A percentile compares a stretch with the other conserved stretches of the same genome.
Conservation (phyloP, 2,113 vertebrate genomes). For the Podarcis muralis region DNA sequence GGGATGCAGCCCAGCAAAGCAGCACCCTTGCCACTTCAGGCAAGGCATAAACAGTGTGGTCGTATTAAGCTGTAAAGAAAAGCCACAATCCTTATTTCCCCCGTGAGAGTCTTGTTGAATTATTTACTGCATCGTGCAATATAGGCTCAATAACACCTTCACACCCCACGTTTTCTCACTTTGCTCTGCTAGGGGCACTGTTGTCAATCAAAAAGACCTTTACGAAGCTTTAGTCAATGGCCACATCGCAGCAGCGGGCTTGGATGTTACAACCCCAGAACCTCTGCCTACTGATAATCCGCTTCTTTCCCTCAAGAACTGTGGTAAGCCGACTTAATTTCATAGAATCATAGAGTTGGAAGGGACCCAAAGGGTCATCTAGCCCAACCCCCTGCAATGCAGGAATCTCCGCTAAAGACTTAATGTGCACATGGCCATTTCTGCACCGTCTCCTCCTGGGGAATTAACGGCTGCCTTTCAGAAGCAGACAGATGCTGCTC, state of each 20-base stretch:
- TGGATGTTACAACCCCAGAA: constrained; percentile 94
- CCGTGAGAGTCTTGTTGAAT: background rate
- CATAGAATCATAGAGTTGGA: no score
- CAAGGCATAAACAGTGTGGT: background rate
- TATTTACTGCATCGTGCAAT: background rate
- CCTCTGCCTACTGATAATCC: constrained; percentile 88
- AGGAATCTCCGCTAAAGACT: accelerated
- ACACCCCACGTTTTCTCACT: background rate
- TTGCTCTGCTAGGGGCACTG: constrained; percentile 81
- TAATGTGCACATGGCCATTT: accelerated
- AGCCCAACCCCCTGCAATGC: no score
- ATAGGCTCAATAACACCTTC: background rate
- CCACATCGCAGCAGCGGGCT: constrained; percentile 88
- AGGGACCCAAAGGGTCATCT: no score
- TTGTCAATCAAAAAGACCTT: constrained; percentile 93
- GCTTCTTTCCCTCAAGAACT: constrained; percentile 92
- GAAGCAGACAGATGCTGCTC: background rate
- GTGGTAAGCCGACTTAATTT: constrained; percentile 77
- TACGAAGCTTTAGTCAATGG: constrained; percentile 83
- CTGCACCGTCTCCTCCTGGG: no score
- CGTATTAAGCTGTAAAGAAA: background rate
- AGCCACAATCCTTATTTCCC: background rate
- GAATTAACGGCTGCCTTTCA: background rate
- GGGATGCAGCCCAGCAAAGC: background rate
- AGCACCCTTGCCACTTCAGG: background rate